Evolutionary conservation across 2,797 vertebrate genomes (phyloP), one percentile per base, ranked within the genome.

Genomic region (Phoebastria nigripes): DNA sequence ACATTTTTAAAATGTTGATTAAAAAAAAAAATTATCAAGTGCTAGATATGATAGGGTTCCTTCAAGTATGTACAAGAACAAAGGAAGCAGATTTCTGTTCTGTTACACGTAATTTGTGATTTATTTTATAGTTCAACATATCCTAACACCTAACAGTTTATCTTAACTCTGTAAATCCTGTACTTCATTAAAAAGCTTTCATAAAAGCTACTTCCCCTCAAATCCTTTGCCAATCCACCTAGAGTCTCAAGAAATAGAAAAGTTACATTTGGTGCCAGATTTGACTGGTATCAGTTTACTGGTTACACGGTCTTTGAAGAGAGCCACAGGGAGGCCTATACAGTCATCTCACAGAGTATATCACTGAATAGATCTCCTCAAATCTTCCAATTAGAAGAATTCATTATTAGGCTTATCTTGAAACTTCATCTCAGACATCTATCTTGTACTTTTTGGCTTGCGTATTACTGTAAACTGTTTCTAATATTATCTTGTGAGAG

Each of bases 311-410:
- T 33, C 42, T 87, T 82, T 67, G 21, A 83, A 78, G 26, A 78
- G 7, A 81, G 11, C 12, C 28, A 44, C 0, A 0, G 69, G 1
- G 22, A 47, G 14, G 11, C 4, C 31, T 63, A 46, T 12, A 29
- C 3, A 0, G 33, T 55, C 37, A 39, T 67, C 11, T 86, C 39
- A 67, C n/a, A 41, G 58, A 46, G 15, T 42, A 1, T 54, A 13
- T 80, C 37, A 71, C 25, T 44, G 25, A 46, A 51, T 9, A 54
- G 26, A 59, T 61, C 11, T 52, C 18, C 18, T 65, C 16, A 81
- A 67, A 69, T 65, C 28, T 80, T 73, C 7, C 3, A 1, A 3
- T 5, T 18, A 72, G 18, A 71, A 18, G 10, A 94, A 44, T 39
- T 51, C 11, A 13, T 82, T 55, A 35, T 31, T 52, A 76, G 55